These are phyloP conservation scores for Bombyx mandarina DNA, from an alignment of 1,140 invertebrate species.

Conservation along the genomic window DNA sequence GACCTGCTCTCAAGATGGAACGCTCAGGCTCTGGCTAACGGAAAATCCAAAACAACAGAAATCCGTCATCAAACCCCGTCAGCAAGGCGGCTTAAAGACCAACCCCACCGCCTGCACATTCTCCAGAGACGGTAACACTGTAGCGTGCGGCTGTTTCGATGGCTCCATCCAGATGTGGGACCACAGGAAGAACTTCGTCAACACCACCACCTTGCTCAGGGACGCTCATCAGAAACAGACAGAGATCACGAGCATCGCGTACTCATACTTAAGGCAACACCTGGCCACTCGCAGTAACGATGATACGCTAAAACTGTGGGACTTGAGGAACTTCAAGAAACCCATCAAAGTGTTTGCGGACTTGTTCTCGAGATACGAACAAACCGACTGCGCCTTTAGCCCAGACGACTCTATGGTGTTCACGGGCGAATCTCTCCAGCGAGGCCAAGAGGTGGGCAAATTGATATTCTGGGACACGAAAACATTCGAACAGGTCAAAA, in stretches of 20 bases:
- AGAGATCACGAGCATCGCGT: slow-evolving; percentile 88
- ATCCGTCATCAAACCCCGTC: slow-evolving; percentile 90
- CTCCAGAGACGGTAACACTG: slow-evolving; percentile 88
- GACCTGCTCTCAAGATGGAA: slow-evolving; percentile 94
- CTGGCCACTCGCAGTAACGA: slow-evolving; percentile 90
- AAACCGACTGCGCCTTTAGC: slow-evolving; percentile 94
- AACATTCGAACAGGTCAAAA: slow-evolving; percentile 81
- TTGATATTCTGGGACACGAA: slow-evolving; percentile 87
- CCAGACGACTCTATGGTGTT: slow-evolving; percentile 92
- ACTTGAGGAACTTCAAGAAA: slow-evolving; percentile 87
- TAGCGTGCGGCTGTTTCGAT: slow-evolving; percentile 89
- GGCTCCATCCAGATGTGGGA: slow-evolving; percentile 99
- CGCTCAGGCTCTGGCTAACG: slow-evolving; percentile 92
- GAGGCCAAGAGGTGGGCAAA: slow-evolving; percentile 79
- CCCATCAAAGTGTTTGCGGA: slow-evolving; percentile 78
- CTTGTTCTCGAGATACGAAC: slow-evolving; percentile 90
- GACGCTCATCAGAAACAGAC: slow-evolving; percentile 86
- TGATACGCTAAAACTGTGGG: slow-evolving; percentile 96
- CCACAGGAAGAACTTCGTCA: slow-evolving; percentile 86
- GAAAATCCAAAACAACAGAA: slow-evolving; percentile 84
- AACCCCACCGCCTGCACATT: slow-evolving; percentile 89
- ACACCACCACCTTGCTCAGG: slow-evolving; percentile 83
- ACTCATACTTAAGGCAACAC: slow-evolving; percentile 88
- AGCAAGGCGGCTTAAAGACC: slow-evolving; percentile 90
- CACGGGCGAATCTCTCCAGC: slow-evolving; percentile 88